Evolutionary conservation across 1,140 invertebrate genomes (phyloP).

Genomic region (Drosophila punjabiensis): DNA sequence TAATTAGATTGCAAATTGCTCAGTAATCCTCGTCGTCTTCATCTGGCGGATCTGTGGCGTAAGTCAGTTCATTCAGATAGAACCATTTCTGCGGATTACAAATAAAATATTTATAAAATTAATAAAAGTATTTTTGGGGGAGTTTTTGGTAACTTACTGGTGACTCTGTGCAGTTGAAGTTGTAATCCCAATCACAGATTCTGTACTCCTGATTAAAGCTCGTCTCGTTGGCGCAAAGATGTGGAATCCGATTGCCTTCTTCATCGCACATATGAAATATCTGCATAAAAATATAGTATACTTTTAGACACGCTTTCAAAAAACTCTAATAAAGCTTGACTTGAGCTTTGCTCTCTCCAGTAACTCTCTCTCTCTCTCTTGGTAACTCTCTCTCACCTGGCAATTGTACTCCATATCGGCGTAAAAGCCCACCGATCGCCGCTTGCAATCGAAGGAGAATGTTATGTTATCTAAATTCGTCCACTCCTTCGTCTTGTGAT

Average conservation of each 20-base stretch:
- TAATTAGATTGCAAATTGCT: slow-evolving; percentile 56
- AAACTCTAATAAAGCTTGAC: not conserved
- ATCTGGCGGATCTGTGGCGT: slow-evolving; percentile 88
- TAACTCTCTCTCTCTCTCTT: not conserved
- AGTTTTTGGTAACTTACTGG: slow-evolving; percentile 58
- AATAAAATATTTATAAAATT: not conserved
- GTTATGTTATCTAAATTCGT: slow-evolving; percentile 88
- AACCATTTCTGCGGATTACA: slow-evolving; percentile 85
- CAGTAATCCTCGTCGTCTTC: slow-evolving; percentile 85
- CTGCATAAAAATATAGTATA: slow-evolving; percentile 52
- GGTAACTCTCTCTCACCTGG: slow-evolving; percentile 79
- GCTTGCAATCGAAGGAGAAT: slow-evolving; percentile 88
- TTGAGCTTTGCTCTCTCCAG: not conserved
- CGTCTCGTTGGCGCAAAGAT: slow-evolving; percentile 88
- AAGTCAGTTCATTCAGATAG: slow-evolving; percentile 88
- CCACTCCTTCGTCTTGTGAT: slow-evolving; percentile 87
- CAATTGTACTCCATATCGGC: slow-evolving; percentile 88
- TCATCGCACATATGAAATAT: slow-evolving; percentile 89
- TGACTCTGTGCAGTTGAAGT: slow-evolving; percentile 87
- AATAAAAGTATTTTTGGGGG: not conserved
- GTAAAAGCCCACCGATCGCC: slow-evolving; percentile 88
- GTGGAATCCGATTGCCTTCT: slow-evolving; percentile 87
- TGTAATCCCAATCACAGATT: slow-evolving; percentile 88
- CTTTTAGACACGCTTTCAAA: slow-evolving; percentile 41
- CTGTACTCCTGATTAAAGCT: slow-evolving; percentile 88